These are phyloP conservation scores for Platyscapa corneri DNA, from an alignment of 1,140 invertebrate genomes.

Conservation along the genomic window DNA sequence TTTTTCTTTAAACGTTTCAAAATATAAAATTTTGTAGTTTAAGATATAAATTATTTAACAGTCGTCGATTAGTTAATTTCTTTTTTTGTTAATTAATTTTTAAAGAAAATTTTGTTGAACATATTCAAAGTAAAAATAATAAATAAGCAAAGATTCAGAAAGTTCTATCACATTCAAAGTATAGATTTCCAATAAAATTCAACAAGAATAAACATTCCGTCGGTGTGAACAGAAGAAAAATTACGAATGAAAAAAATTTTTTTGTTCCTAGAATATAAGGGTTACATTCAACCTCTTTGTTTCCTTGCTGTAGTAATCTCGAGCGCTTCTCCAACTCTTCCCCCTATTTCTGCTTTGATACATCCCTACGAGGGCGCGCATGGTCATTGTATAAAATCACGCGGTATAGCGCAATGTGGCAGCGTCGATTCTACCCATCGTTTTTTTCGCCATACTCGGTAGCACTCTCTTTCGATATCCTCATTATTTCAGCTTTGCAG, in stretches of 20 bases:
- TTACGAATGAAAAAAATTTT: slow-evolving; percentile 24
- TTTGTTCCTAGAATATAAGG: not conserved
- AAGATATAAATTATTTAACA: no score
- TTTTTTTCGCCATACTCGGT: slow-evolving; percentile 45
- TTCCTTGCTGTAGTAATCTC: not conserved
- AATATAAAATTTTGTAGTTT: no score
- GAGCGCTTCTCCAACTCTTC: not conserved
- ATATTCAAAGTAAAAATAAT: not conserved
- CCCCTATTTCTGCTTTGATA: not conserved
- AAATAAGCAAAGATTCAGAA: not conserved
- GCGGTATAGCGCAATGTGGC: slow-evolving; percentile 26
- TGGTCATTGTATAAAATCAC: slow-evolving; percentile 57
- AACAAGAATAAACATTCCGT: slow-evolving; percentile 26
- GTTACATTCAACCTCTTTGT: not conserved
- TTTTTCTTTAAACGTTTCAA: no score
- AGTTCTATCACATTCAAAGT: not conserved
- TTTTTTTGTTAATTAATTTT: no score
- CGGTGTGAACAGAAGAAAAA: slow-evolving; percentile 38
- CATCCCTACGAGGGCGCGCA: not conserved
- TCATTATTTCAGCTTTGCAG: slow-evolving; percentile 21
- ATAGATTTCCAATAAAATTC: slow-evolving; percentile 24
- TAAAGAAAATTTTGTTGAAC: no score
- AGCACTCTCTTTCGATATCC: slow-evolving; percentile 33
- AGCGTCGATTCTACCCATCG: slow-evolving; percentile 37
- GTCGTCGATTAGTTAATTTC: no score